Evolutionary conservation across 2,797 vertebrate species (phyloP), one percentile per base, ranked within the genome.

Genomic region (Coranthus polyacanthus): DNA sequence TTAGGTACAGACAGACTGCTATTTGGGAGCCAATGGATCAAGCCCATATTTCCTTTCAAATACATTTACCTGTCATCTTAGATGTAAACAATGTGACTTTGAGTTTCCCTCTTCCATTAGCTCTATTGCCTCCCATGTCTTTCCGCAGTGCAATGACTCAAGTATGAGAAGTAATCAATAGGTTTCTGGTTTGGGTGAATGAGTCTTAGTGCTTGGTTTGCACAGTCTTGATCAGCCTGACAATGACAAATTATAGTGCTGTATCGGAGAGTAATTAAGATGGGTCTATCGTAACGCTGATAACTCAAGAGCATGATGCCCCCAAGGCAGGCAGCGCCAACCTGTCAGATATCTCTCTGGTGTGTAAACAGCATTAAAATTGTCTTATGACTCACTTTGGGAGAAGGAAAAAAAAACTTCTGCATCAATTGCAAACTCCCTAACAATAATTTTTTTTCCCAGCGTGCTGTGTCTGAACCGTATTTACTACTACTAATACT

Each of bases 21-120:
- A 81, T 87, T 83, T 75, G 62, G 69, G 44, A 88, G 77, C 56
- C 78, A 64, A 64, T 63, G 74, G 75, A 83, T 89, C 83, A 83
- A 73, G 69, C 56, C 72, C 70, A 80, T 90, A 91, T 90, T 91
- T 91, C 85, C 86, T 89, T 78, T 85, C 83, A 82, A 86, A 92
- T 88, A 88, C 85, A 91, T 90, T 90, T 85, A 85, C 87, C 83
- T 93, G 90, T 92, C 92, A 91, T 88, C 87, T 82, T 63, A 69
- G 85, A 90, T 92, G 91, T 90, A 92, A 91, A 92, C 92, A 92
- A 89, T 92, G 89, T 92, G 92, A 92, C 88, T 90, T 90, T 90
- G 85, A 89, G 83, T 87, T 87, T 74, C 82, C 88, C 61, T 49
- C 78, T 89, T 92, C 89, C 90, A 93, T 92, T 92, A 92, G 84